Base-by-base conservation (phyloP, 2,888 invertebrate species). In the Nymphalis c-album region DNA sequence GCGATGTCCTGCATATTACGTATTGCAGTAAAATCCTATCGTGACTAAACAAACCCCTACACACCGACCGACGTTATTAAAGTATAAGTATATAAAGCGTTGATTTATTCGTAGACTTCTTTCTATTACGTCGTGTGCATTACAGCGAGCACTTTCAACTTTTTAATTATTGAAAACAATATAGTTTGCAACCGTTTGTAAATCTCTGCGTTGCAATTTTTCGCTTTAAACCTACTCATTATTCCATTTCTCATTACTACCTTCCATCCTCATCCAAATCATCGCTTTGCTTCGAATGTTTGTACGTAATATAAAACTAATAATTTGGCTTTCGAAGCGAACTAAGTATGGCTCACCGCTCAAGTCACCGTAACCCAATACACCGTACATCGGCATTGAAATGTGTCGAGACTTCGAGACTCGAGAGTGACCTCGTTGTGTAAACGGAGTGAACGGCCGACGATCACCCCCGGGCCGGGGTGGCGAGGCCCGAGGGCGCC, bases 361-460 rank as follows among this genome's bases (percentile, higher is more conserved):
- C 31, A 62, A 61, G 65, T 62, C 65, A 53, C 50, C 40, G 65
- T 55, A 67, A 67, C 45, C 58, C 50, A n/a, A 61, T 50, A 62
- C 47, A 31, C 17, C 16, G 51, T 50, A 50, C 55, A 35, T 58
- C 66, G 69, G 59, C 65, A 69, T 57, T 66, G 63, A 63, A 64
- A 63, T 58, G 64, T 63, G 53, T 53, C 63, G 58, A 63, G 22
- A 20, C 50, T 51, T 22, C 40, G 40, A 40, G 40, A 13, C 10
- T 40, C 40, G 13, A 40, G 63, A 57, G 57, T 67, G 69, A 69
- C 71, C 69, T 69, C 69, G 66, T 50, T 51, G 46, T 60, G 40
- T 16, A 20, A 22, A 46, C 47, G 58, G 63, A 66, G 71, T 71
- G 71, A 69, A 67, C 63, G 71, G 60, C 70, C 70, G 68, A 13